Conservation (phyloP, 2,113 vertebrate species). For the Gorsachius goisagi region DNA sequence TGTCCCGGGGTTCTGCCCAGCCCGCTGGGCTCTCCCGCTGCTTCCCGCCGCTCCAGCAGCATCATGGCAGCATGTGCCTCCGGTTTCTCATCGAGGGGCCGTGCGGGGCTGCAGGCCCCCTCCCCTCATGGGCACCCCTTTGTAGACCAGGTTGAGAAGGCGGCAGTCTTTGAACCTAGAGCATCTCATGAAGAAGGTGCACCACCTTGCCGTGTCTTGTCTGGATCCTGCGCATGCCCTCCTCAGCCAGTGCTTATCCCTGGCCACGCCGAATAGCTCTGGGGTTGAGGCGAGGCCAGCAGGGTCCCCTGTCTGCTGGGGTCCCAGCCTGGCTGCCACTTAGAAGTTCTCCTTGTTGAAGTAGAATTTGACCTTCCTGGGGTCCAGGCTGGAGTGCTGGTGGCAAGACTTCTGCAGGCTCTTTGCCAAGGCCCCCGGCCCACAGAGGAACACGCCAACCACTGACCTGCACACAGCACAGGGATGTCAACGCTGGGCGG, state of each 20-base stretch:
- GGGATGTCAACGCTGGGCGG: rapidly evolving
- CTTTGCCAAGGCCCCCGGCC: slow-evolving; percentile 77
- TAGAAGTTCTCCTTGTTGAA: slow-evolving; percentile 96
- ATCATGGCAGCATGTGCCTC: rapidly evolving
- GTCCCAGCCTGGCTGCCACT: not conserved
- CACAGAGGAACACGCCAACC: slow-evolving; percentile 89
- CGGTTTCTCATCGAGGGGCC: not conserved
- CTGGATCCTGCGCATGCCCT: not conserved
- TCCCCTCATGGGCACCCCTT: not conserved
- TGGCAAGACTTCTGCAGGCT: slow-evolving; percentile 81
- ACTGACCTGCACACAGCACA: slow-evolving; percentile 70
- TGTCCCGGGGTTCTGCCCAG: not conserved
- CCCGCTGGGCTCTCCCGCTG: not conserved
- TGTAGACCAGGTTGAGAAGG: not conserved
- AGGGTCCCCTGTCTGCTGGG: rapidly evolving
- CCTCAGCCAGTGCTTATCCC: not conserved
- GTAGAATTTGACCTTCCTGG: slow-evolving; percentile 90
- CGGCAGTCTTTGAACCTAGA: not conserved
- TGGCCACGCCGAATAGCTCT: not conserved
- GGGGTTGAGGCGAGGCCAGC: not conserved
- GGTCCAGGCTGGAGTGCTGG: slow-evolving; percentile 87
- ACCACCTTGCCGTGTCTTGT: not conserved
- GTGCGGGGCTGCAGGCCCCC: rapidly evolving
- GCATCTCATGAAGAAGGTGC: not conserved
- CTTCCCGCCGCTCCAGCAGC: not conserved